These are phyloP conservation scores for Dilophus febrilis DNA, from an alignment of 2,888 invertebrate genomes.

Conservation along the genomic window DNA sequence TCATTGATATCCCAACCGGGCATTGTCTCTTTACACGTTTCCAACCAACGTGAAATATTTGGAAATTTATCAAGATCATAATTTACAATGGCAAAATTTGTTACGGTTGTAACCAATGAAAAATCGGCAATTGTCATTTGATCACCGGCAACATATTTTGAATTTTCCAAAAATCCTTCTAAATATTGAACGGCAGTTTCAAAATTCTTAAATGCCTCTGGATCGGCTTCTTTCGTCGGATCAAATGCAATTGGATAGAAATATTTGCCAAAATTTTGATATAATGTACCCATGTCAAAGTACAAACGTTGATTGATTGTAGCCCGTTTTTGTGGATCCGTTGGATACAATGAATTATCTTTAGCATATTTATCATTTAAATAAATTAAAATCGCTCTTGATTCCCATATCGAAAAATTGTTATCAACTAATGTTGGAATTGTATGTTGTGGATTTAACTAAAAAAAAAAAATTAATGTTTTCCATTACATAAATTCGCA, in stretches of 20 bases:
- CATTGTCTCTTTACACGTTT: not conserved
- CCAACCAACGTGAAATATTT: slow-evolving; percentile 6
- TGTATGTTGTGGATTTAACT: slow-evolving; percentile 19
- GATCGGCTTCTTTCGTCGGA: slow-evolving; percentile 35
- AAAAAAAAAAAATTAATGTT: too few relatives aligned
- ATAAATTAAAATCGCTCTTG: slow-evolving; percentile 47
- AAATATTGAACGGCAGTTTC: slow-evolving; percentile 43
- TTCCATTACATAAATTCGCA: too few relatives aligned
- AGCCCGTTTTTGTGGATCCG: slow-evolving; percentile 50
- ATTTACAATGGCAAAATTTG: slow-evolving; percentile 43
- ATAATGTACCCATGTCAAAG: slow-evolving; percentile 55
- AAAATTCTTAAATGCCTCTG: slow-evolving; percentile 42
- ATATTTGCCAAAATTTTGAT: slow-evolving; percentile 42
- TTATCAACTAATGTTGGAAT: slow-evolving; percentile 62
- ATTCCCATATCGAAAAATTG: slow-evolving; percentile 57
- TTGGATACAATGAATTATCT: slow-evolving; percentile 47
- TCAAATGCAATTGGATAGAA: slow-evolving; percentile 40
- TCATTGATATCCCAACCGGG: not conserved
- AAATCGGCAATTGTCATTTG: slow-evolving; percentile 53
- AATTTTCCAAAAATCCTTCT: slow-evolving; percentile 45
- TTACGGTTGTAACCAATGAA: slow-evolving; percentile 40
- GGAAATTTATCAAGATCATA: slow-evolving; percentile 35
- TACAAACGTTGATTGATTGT: slow-evolving; percentile 52
- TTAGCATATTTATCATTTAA: slow-evolving; percentile 21
- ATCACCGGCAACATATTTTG: slow-evolving; percentile 46